A percentile compares a stretch with the other conserved stretches of the same genome.
phyloP scores from a whole-genome alignment of 2,797 vertebrate genomes.

The Zenarchopterus dispar region DNA sequence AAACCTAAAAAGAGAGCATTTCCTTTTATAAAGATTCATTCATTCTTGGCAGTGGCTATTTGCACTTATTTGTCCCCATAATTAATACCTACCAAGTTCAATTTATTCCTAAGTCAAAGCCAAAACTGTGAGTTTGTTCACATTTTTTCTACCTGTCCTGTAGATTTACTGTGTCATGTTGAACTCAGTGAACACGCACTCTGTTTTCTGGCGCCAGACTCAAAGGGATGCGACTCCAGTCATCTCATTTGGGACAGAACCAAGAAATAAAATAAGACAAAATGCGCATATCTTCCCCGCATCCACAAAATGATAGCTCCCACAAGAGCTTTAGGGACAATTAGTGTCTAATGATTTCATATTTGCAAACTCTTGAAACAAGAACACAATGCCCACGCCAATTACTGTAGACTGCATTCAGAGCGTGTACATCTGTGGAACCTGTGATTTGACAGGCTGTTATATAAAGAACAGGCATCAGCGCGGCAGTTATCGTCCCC shows the following conservation, averaged over 20 bases:
- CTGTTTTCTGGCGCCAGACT: conserved; percentile 48
- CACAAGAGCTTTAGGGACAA: conserved; percentile 34
- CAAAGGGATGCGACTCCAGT: conserved; percentile 40
- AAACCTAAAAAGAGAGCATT: too few relatives aligned
- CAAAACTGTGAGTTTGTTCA: background rate
- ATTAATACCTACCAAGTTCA: background rate
- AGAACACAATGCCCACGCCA: conserved; percentile 46
- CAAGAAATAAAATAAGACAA: background rate
- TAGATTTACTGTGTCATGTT: conserved; percentile 39
- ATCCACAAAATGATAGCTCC: conserved; percentile 26
- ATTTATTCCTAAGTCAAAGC: background rate
- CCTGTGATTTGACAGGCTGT: conserved; percentile 54
- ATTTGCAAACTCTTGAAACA: conserved; percentile 56
- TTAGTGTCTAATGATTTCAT: conserved; percentile 62
- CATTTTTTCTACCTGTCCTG: background rate
- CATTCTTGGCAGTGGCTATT: background rate
- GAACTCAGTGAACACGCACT: conserved; percentile 15
- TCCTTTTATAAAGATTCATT: background rate
- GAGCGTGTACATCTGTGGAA: conserved; percentile 41
- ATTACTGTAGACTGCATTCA: conserved; percentile 30
- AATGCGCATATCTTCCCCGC: conserved; percentile 13
- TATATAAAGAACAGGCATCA: conserved; percentile 32
- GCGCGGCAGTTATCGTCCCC: conserved; percentile 47
- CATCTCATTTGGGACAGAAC: conserved; percentile 29
- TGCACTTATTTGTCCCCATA: background rate